Evolutionary conservation across 2,888 invertebrate species (phyloP).

Genomic region (Lapara coniferarum): DNA sequence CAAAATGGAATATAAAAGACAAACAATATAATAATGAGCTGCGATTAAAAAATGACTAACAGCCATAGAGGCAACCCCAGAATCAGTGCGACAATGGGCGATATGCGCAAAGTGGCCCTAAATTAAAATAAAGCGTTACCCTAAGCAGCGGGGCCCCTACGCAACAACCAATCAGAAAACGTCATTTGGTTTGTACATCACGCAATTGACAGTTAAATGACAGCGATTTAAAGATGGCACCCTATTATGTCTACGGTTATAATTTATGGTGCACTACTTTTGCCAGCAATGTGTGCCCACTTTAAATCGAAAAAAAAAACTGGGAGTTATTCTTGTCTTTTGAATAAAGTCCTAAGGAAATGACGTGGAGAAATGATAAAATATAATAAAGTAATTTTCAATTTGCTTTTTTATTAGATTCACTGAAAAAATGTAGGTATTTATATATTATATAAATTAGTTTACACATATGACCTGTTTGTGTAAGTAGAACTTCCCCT

Average conservation of each 20-base stretch:
- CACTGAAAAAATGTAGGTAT: no score
- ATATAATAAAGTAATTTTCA: no score
- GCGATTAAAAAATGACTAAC: slow-evolving; percentile 73
- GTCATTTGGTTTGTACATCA: slow-evolving; percentile 47
- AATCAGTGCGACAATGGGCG: slow-evolving; percentile 79
- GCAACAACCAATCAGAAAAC: slow-evolving; percentile 59
- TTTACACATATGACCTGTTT: no score
- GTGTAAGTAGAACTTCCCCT: no score
- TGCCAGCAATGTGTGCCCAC: not conserved
- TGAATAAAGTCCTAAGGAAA: no score
- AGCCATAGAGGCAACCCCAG: slow-evolving; percentile 74
- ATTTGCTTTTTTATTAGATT: no score
- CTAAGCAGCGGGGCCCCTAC: slow-evolving; percentile 45
- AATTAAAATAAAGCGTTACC: slow-evolving; percentile 65
- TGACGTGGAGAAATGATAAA: no score
- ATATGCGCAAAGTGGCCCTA: slow-evolving; percentile 78
- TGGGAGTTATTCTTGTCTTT: not conserved
- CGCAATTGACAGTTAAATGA: slow-evolving; percentile 60
- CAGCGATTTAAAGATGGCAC: slow-evolving; percentile 75
- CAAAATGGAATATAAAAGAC: slow-evolving; percentile 9
- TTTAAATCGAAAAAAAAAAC: not conserved
- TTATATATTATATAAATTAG: no score
- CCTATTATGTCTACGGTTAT: slow-evolving; percentile 43
- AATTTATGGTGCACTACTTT: slow-evolving; percentile 34
- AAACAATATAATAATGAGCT: slow-evolving; percentile 52